Base-by-base conservation (phyloP, 2,888 invertebrate species). In the Portevinia maculata region DNA sequence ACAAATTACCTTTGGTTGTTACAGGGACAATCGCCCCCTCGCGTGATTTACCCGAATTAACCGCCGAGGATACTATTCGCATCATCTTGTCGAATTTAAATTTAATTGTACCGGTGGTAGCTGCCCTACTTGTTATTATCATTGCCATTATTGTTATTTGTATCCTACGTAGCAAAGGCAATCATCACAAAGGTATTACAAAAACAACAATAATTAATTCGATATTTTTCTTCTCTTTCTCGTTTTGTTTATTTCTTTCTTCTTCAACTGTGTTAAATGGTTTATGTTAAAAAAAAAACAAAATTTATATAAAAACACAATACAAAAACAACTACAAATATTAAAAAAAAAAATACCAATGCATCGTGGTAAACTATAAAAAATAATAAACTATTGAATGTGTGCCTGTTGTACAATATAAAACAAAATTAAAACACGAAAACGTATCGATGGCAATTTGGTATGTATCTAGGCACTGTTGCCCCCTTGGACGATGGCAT, bases 21-120 rank as follows among this genome's bases (percentile, higher is more conserved):
- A 94, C 96, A 97, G 97, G 97, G 95, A 97, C 97, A 92, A 95
- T 97, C 92, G 96, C 97, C 92, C 97, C 97, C 92, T 94, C 94
- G 91, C 95, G 96, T 91, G 96, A 96, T 91, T 93, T 95, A 89
- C 95, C 95, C 89, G 93, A 94, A 88, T 92, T 94, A 88, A 94
- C 95, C 88, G 92, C 94, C 89, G 96, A 96, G 92, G 96, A 96
- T 91, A 96, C 96, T 87, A 93, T 96, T 92, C 95, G 95, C 93
- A 94, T 96, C 89, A 94, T 97, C 91, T 94, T 97, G 92, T 94
- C 96, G 88, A 96, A 97, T 92, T 94, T 97, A 90, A 97, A 97
- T 93, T 94, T 98, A 90, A 96, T 98, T 92, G 96, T 98, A 88
- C 98, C 98, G 71, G 96, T 98, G 88, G 96, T 96, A 90, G 97